phyloP scores from a whole-genome alignment of 2,113 vertebrate genomes.

The Hippocampus guttulatus region DNA sequence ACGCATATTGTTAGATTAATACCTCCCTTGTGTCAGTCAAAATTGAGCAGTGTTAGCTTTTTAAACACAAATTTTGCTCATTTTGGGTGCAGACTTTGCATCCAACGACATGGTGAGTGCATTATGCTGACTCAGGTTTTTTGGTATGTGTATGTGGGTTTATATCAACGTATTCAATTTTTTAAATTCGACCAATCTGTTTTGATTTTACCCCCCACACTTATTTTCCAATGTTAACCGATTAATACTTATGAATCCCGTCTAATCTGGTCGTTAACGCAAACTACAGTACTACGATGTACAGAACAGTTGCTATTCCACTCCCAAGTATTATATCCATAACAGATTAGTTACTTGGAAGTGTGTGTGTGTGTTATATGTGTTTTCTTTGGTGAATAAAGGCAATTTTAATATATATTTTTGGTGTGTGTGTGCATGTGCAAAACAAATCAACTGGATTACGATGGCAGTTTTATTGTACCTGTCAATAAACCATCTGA shows the following conservation, averaged over 20 bases:
- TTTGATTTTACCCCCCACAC: background rate
- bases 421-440: background rate
- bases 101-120: background rate
- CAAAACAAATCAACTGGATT: slow-evolving; percentile 7
- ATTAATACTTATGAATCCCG: background rate
- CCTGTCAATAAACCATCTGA: slow-evolving; percentile 41
- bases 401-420: slow-evolving; percentile 17
- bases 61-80: background rate
- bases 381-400: slow-evolving; percentile 2
- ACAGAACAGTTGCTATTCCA: background rate
- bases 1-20: background rate
- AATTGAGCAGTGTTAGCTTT: background rate
- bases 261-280: background rate
- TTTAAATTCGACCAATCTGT: background rate
- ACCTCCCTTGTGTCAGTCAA: background rate
- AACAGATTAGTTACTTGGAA: background rate
- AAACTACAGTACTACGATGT: background rate
- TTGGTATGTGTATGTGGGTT: background rate
- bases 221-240: background rate
- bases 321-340: background rate
- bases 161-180: background rate
- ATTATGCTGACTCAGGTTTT: slow-evolving; percentile 6
- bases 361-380: background rate
- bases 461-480: slow-evolving; percentile 19
- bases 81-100: background rate